Evolutionary conservation across 2,888 invertebrate genomes (phyloP).

Genomic region (Volucella inflata): DNA sequence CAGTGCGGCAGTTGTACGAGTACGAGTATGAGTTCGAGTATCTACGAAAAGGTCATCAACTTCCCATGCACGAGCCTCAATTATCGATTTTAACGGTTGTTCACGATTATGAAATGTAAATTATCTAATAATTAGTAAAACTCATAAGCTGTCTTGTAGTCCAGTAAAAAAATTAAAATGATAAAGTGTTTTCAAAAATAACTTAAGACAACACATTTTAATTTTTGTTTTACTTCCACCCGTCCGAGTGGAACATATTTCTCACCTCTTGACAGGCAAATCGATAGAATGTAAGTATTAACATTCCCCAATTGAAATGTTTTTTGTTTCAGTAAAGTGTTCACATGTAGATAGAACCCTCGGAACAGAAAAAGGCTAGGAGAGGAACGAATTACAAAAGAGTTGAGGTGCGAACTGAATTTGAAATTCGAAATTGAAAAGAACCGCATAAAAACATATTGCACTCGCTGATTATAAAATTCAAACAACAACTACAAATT

Average conservation of each 20-base stretch:
- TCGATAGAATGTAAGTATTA: neutral
- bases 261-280: neutral
- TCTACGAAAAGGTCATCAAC: conserved; percentile 43
- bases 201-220: conserved; percentile 1
- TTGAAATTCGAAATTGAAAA: neutral
- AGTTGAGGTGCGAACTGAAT: conserved; percentile 51
- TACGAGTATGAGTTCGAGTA: too few species aligned
- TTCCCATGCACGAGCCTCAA: conserved; percentile 26
- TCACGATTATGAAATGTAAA: conserved; percentile 33
- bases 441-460: conserved; percentile 14
- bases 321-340: conserved; percentile 33
- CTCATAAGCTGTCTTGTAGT: neutral
- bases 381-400: conserved; percentile 49
- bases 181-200: neutral
- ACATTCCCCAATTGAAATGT: conserved; percentile 4
- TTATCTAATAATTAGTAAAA: conserved; percentile 43
- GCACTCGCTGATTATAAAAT: conserved; percentile 18
- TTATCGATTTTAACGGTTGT: conserved; percentile 25
- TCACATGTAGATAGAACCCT: conserved; percentile 27
- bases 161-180: neutral
- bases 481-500: conserved; percentile 18
- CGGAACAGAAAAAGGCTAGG: conserved; percentile 19
- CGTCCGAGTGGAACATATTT: neutral
- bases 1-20: neutral
- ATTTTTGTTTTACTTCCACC: neutral